A percentile compares a stretch with the other conserved stretches of the same genome.
These are phyloP conservation scores for Chromis chromis DNA, from an alignment of 2,797 vertebrate species.

Conservation along the genomic window DNA sequence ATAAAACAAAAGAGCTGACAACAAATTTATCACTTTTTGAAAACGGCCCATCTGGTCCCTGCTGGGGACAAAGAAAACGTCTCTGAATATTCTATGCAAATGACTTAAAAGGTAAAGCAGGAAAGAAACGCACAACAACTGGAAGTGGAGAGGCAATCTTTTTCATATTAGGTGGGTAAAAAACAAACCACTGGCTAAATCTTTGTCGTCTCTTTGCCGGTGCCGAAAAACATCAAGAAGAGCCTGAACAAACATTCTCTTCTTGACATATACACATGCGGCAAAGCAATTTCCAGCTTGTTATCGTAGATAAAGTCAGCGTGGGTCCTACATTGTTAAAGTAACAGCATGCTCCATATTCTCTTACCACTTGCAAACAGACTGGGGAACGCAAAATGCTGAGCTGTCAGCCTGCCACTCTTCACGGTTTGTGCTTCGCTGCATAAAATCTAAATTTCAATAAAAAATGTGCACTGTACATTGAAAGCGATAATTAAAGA, in stretches of 20 bases:
- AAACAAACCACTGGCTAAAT: constrained; percentile 22
- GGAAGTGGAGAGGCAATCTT: background rate
- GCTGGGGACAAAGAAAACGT: constrained; percentile 24
- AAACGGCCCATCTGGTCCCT: constrained; percentile 60
- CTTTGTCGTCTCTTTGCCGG: background rate
- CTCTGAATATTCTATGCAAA: constrained; percentile 3
- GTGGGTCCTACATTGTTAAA: constrained; percentile 9
- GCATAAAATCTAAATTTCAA: too few relatives aligned
- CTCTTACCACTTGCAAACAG: constrained; percentile 1
- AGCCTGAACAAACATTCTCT: constrained; percentile 7
- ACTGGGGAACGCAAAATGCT: background rate
- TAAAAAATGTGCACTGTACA: background rate
- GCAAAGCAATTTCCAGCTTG: constrained; percentile 25
- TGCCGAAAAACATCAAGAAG: constrained; percentile 1
- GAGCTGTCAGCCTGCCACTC: background rate
- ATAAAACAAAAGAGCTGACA: constrained; percentile 56
- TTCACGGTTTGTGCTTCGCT: background rate
- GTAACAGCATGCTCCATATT: constrained; percentile 1
- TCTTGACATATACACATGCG: constrained; percentile 7
- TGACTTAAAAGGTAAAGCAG: constrained; percentile 15
- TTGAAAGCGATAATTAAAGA: background rate
- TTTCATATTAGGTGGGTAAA: background rate
- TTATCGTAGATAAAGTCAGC: constrained; percentile 26
- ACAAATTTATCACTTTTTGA: constrained; percentile 51
- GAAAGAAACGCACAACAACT: constrained; percentile 10